These are phyloP conservation scores for Teinopalpus imperialis DNA, from an alignment of 2,888 invertebrate species.

Conservation along the genomic window DNA sequence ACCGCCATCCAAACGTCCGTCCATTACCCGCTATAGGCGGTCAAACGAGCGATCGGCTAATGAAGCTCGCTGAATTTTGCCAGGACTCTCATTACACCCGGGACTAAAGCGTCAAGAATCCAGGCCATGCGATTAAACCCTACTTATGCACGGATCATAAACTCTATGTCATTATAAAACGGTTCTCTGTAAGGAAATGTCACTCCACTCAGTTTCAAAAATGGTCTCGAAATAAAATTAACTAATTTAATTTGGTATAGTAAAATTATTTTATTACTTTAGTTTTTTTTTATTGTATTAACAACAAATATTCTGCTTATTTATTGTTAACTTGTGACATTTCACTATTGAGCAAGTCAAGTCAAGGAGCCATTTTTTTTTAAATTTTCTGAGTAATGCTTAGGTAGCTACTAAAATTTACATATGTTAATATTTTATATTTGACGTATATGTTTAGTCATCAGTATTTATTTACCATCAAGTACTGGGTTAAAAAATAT, in stretches of 20 bases:
- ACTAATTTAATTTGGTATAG: not conserved
- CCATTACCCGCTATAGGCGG: constrained; percentile 32
- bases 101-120: constrained; percentile 31
- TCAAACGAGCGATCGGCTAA: constrained; percentile 52
- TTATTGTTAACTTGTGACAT: no score
- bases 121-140: constrained; percentile 29
- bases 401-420: no score
- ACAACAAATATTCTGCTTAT: no score
- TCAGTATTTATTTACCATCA: no score
- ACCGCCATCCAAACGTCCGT: constrained; percentile 46
- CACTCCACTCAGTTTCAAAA: constrained; percentile 3
- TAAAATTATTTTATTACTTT: no score
- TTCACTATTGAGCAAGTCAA: no score
- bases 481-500: no score
- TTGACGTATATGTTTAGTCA: no score
- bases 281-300: no score
- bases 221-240: not conserved
- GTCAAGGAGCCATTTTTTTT: no score
- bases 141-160: constrained; percentile 28
- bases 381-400: no score
- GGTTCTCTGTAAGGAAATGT: constrained; percentile 8
- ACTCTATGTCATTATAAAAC: constrained; percentile 27
- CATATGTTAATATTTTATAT: no score
- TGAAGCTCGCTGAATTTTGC: constrained; percentile 56
- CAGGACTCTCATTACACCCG: constrained; percentile 47